Base-by-base conservation (phyloP, 2,888 invertebrate species). In the Lepidochitona cinerea region DNA sequence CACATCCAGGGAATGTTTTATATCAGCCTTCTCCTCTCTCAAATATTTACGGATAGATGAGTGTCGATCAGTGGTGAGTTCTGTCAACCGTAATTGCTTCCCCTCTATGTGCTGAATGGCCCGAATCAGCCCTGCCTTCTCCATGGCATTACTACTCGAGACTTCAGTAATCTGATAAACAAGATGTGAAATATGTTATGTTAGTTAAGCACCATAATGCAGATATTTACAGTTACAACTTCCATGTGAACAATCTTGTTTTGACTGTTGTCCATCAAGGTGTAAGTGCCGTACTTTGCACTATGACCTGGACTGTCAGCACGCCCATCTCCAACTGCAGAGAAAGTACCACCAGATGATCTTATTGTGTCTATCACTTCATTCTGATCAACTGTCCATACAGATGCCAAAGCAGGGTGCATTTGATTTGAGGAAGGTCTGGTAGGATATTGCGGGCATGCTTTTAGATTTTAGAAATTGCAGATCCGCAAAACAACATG, bases 271-370 rank as follows among this genome's bases (percentile, higher is more conserved):
- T 59, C 29, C 26, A 59, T 9, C 26, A 59, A 7, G 23, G 59
- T 54, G 23, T 54, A 54, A 12, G 59, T 23, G 12, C 23, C 59
- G 33, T 29, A 65, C 23, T 65, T 65, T 7, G 65, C 65, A 65
- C 65, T 65, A 23, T 65, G 65, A 7, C 65, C 65, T 33, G 59
- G 65, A 65, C 65, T 65, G 65, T 65, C 65, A 12, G 65, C 65
- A 12, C 65, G 7, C 7, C 65, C 65, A 23, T 65, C 65, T 12
- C 65, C 65, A 26, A 26, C 59, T 32, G 65, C 65, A 32, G 7
- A 12, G 33, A 65, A 32, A 7, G 26, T 29, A 5, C 33, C 32
- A 9, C 65, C 65, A 65, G 33, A 9, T 7, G 32, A 32, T 65
- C 14, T 65, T 23, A 65, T 65, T 6, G 9, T 7, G 7, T 65